phyloP scores from a whole-genome alignment of 1,140 invertebrate species.

The Macrobrachium rosenbergii region DNA sequence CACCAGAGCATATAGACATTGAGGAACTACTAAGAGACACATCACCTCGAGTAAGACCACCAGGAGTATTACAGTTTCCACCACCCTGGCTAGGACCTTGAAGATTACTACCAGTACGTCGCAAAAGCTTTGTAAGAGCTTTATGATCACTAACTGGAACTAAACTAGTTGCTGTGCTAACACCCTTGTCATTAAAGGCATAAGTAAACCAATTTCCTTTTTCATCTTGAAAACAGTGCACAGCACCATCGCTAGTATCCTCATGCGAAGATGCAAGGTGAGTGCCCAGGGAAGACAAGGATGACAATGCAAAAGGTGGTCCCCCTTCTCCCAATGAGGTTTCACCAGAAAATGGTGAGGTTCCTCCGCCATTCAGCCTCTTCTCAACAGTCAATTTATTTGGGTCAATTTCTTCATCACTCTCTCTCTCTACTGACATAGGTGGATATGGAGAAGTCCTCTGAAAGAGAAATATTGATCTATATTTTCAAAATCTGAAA shows the following conservation, averaged over 20 bases:
- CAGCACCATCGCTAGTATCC: constrained; percentile 87
- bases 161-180: constrained; percentile 73
- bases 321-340: constrained; percentile 47
- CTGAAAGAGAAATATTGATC: background rate
- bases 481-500: background rate
- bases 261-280: constrained; percentile 88
- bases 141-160: constrained; percentile 66
- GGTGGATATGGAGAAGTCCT: background rate
- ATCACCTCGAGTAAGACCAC: constrained; percentile 39
- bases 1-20: constrained; percentile 75
- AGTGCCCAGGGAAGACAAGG: constrained; percentile 69
- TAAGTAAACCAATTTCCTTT: constrained; percentile 81
- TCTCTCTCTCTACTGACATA: constrained; percentile 3
- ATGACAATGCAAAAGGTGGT: constrained; percentile 62
- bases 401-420: constrained; percentile 33
- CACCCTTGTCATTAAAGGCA: constrained; percentile 85
- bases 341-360: constrained; percentile 8
- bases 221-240: constrained; percentile 84
- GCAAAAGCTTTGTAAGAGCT: constrained; percentile 38
- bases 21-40: constrained; percentile 74
- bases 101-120: constrained; percentile 20
- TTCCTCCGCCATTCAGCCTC: constrained; percentile 3
- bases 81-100: constrained; percentile 22
- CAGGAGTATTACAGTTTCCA: constrained; percentile 15
- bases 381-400: constrained; percentile 12